Evolutionary conservation across 2,888 invertebrate species (phyloP), one percentile per base, ranked within the genome.

Genomic region (Stenodera caucasica): DNA sequence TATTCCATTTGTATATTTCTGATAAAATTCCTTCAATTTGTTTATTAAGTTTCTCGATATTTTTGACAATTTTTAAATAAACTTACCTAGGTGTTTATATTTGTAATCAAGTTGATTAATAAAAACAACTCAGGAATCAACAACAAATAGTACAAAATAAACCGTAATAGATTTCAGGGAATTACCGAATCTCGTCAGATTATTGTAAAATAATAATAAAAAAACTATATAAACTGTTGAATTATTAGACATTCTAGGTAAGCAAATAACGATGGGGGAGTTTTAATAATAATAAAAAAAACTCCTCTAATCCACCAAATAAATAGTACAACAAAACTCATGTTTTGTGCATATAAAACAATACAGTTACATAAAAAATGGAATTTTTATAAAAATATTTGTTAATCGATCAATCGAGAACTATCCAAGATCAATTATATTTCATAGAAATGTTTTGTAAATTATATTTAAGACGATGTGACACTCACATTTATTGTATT

Each of bases 31-130:
- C 32, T 32, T 26, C 26, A 26, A 26, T n/a, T n/a, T n/a, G 7
- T 26, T 26, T 26, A 7, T 26, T 6, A 5, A 6, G 26, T 55
- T 66, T 60, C 66, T 66, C 54, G 40, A 54, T 58, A 26, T 5
- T 26, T 26, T 26, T 26, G 3, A 26, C 26, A 26, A 7, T 26
- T 26, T 63, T 60, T 66, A 65, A 66, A 70, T 57, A 67, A 71
- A 69, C 74, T 75, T 74, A 74, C 71, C 71, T 74, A 74, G 73
- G 71, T 74, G 73, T 73, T 70, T 64, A 6, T n/a, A 49, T 63
- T 68, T 67, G 63, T 70, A 65, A 72, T 21, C 4, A 33, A 5
- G n/a, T n/a, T n/a, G n/a, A n/a, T n/a, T n/a, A n/a, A n/a, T n/a
- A n/a, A 33, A 37, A 37, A 15, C 21, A 2, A 71, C 74, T 73